Base-by-base conservation (phyloP, 2,113 vertebrate genomes). In the Dromas ardeola region DNA sequence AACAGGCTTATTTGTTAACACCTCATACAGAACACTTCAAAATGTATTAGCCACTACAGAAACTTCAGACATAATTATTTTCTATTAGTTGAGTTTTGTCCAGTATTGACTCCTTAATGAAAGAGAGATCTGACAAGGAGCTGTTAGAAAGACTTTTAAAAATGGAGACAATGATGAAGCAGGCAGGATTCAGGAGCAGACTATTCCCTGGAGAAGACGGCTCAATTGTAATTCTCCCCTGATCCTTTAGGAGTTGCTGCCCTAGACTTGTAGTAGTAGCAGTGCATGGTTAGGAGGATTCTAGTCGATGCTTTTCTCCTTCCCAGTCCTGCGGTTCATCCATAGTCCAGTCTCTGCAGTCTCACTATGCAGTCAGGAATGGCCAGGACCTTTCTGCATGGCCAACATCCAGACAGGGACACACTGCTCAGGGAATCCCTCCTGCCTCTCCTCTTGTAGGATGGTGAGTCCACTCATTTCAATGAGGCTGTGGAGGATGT, bases 381-480 rank as follows among this genome's bases (percentile, higher is more conserved):
- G 81, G 67, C 13, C 73, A 15, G 96, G 42, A 16, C 45, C 17
- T 27, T 97, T 97, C 76, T 97, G 97, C 98, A 99, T 98, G 5
- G 99, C 99, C 18, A 99, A 94, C 99, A 99, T 99, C 99, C 99
- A 99, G 61, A 99, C 98, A 0, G 99, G 99, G 36, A 99, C 98
- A 52, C 99, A 99, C 90, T 98, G 90, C 45, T 99, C 99, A 2
- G 99, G 99, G 58, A 99, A 99, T 9, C 98, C 98, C 10, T 98
- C 97, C 95, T 99, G 99, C 94, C 81, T 98, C 98, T 99, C 98
- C 53, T 98, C 98, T 21, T 73, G 97, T 77, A 99, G 96, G 61
- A 99, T 96, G 77, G 96, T 97, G 90, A 99, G 98, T n/a, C 99
- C 99, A 5, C 99, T 99, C 97, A 98, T 99, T 70, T 93, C 93